Percentiles rank a stretch among this genome's conserved stretches.
These are phyloP conservation scores for Chymomyza procnemis DNA, from an alignment of 2,888 invertebrate genomes.

Conservation along the genomic window DNA sequence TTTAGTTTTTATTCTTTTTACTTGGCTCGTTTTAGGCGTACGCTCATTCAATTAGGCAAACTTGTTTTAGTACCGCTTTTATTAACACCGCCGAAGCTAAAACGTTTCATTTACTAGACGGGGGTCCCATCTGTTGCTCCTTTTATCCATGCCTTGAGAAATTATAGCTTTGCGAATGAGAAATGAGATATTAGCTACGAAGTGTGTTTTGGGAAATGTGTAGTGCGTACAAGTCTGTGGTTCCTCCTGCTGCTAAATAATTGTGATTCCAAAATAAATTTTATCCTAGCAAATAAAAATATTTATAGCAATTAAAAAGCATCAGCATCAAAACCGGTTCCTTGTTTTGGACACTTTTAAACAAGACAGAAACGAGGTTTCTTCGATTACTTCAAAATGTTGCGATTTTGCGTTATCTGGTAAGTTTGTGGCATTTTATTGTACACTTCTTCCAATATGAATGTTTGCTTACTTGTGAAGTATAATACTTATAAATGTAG, in stretches of 20 bases:
- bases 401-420: too few species aligned
- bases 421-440: too few species aligned
- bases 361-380: conserved; percentile 53
- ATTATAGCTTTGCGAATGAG: conserved; percentile 55
- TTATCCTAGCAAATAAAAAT: conserved; percentile 50
- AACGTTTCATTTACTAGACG: neutral
- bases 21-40: conserved; percentile 68
- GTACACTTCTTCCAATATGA: too few species aligned
- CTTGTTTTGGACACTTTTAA: conserved; percentile 39
- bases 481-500: neutral
- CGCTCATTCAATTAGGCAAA: conserved; percentile 78
- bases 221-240: neutral
- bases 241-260: too few species aligned
- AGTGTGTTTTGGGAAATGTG: neutral
- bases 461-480: neutral
- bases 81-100: conserved; percentile 66
- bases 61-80: conserved; percentile 78
- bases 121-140: neutral
- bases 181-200: conserved; percentile 51
- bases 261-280: neutral
- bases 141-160: neutral
- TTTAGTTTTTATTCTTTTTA: conserved; percentile 46
- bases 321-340: conserved; percentile 51
- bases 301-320: conserved; percentile 37
- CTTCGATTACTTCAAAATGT: neutral